Evolutionary conservation across 2,888 invertebrate genomes (phyloP), one percentile per base, ranked within the genome.

Genomic region (Melinopterus prodromus): DNA sequence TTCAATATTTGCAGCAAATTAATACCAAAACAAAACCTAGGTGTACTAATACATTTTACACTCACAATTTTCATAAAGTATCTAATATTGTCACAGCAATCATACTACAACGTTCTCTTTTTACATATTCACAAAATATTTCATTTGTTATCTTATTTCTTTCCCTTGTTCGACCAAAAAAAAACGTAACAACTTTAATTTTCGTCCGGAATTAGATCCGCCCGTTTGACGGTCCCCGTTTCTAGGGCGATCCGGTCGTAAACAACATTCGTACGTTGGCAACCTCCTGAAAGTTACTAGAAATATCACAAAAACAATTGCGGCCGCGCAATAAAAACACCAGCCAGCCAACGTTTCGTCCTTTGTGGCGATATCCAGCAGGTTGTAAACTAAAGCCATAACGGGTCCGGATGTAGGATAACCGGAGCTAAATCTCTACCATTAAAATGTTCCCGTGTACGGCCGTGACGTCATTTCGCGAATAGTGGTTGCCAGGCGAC

Each of bases 341-440:
- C 53, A 53, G 9, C 6, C 38, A 78, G 78, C 70, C 78, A 71
- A 76, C 26, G 71, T 71, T 78, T 77, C 78, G 37, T 79, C 81
- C 81, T 74, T 81, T 79, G 77, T 77, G 72, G 79, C 77, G 77
- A 77, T 79, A 81, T 79, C 81, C 81, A 79, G 79, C 81, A 75
- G 81, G 81, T 79, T 81, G 81, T 81, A 82, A 82, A 82, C 79
- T 80, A 80, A 76, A 78, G 80, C 79, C 78, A 74, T 81, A 81
- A 82, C 80, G 78, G 82, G 78, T 76, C 78, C 81, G 81, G 82
- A 83, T 83, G 82, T 82, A 81, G 84, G 82, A 79, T 82, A 84
- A 81, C 80, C 76, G 82, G 81, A 80, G 70, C 81, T 82, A 83
- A 84, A 83, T 83, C 83, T 83, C 82, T 81, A 81, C 82, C 83